These are phyloP conservation scores for Noctua comes DNA, from an alignment of 2,888 invertebrate genomes.

Conservation along the genomic window DNA sequence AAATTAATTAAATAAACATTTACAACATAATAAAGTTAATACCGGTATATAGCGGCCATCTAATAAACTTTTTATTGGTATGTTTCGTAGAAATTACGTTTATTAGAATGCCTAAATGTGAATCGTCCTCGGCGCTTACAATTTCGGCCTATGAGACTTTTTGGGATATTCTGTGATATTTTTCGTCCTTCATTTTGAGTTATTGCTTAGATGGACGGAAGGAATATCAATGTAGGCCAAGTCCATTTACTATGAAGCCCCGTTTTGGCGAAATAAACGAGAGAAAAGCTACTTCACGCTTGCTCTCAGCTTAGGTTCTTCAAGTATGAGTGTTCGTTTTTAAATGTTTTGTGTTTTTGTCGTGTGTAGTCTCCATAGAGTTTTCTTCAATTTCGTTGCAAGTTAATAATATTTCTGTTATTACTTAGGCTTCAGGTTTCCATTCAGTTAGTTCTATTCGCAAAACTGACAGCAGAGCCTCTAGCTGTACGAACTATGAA, in stretches of 20 bases:
- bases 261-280: conserved; percentile 26
- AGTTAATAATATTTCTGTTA: background rate
- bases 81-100: conserved; percentile 51
- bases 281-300: conserved; percentile 17
- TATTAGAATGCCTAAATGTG: conserved; percentile 48
- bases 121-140: conserved; percentile 46
- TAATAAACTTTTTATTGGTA: conserved; percentile 62
- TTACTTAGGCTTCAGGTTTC: background rate
- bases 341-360: background rate
- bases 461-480: background rate
- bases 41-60: conserved; percentile 34
- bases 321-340: background rate
- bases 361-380: background rate
- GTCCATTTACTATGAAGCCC: conserved; percentile 15
- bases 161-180: conserved; percentile 36
- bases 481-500: background rate
- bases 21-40: conserved; percentile 44
- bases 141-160: conserved; percentile 34
- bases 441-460: background rate
- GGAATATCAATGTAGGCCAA: conserved; percentile 35
- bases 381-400: background rate
- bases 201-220: conserved; percentile 34
- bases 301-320: conserved; percentile 9
- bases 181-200: conserved; percentile 39
- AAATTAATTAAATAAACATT: conserved; percentile 55